Conservation (phyloP, 1,140 invertebrate species). For the Drosophila teissieri region DNA sequence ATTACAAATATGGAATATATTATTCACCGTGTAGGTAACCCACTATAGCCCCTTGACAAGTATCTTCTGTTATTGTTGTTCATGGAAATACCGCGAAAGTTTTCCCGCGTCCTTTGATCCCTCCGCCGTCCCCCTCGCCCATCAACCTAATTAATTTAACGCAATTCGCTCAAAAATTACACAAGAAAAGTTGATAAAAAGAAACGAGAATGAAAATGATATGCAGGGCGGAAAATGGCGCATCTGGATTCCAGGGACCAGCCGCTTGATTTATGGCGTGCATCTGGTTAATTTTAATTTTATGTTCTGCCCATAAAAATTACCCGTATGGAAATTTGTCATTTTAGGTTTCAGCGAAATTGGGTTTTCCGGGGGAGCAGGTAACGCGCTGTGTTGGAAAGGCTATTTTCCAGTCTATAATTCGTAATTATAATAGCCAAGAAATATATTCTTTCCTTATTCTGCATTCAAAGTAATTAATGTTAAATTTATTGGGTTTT, state of each 20-base stretch:
- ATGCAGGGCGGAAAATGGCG: conserved; percentile 47
- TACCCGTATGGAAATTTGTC: conserved; percentile 46
- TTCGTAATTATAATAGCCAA: neutral
- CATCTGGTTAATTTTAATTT: conserved; percentile 48
- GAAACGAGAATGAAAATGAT: conserved; percentile 51
- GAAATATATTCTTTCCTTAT: too few relatives aligned
- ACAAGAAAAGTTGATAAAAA: conserved; percentile 57
- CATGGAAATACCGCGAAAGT: conserved; percentile 61
- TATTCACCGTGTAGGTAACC: conserved; percentile 8
- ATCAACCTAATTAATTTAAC: conserved; percentile 72
- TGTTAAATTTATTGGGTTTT: too few relatives aligned
- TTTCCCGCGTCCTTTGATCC: conserved; percentile 37
- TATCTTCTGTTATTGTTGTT: conserved; percentile 53
- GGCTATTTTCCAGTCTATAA: conserved; percentile 7
- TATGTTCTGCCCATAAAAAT: conserved; percentile 61
- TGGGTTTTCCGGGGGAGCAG: neutral
- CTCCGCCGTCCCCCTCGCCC: neutral
- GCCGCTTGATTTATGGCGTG: conserved; percentile 46
- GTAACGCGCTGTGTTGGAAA: too few relatives aligned
- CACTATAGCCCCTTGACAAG: conserved; percentile 6
- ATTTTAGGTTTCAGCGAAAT: conserved; percentile 14
- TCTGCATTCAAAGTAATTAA: too few relatives aligned
- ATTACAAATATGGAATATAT: neutral
- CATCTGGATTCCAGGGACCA: conserved; percentile 29
- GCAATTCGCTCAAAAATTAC: conserved; percentile 59